These are phyloP conservation scores for Epinotia demarniana DNA, from an alignment of 2,888 invertebrate genomes.

Conservation along the genomic window DNA sequence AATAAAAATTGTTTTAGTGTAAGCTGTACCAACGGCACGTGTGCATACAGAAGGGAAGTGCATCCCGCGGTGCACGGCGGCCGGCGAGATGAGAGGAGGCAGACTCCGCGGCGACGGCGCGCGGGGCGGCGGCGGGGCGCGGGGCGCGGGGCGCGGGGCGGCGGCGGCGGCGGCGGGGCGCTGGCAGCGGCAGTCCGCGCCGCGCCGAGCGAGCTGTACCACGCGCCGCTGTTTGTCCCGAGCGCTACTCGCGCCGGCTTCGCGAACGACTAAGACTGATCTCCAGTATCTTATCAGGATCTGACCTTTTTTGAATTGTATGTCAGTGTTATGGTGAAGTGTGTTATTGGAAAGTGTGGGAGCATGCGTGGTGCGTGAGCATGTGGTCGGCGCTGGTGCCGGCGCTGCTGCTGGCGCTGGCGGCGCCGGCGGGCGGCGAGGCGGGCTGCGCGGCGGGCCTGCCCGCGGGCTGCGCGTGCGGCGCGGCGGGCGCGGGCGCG, in stretches of 20 bases:
- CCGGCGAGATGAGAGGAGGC: conserved; percentile 31
- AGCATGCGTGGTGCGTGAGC: conserved; percentile 1
- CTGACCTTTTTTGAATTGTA: conserved; percentile 1
- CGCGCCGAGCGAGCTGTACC: conserved; percentile 16
- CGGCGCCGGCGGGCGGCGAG: conserved; percentile 24
- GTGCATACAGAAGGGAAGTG: neutral
- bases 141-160: conserved; percentile 19
- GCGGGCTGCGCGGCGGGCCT: conserved; percentile 20
- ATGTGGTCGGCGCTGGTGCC: conserved; percentile 8
- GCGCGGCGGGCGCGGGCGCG: conserved; percentile 36
- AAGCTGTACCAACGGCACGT: neutral
- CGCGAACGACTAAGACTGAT: neutral
- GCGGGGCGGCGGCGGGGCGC: conserved; percentile 10
- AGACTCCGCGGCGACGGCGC: conserved; percentile 40
- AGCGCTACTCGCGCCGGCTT: conserved; percentile 5
- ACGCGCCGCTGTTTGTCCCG: conserved; percentile 7
- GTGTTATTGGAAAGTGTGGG: neutral
- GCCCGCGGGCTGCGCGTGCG: conserved; percentile 39
- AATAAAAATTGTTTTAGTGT: neutral
- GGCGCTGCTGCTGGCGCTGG: conserved; percentile 24
- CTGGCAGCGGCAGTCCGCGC: conserved; percentile 24
- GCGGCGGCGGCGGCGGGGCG: conserved; percentile 28
- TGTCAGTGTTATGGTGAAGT: conserved; percentile 5
- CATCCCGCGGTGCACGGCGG: conserved; percentile 1
- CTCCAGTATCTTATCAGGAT: conserved; percentile 7